These are phyloP conservation scores for Eilema caniola DNA, from an alignment of 2,888 invertebrate species.

Conservation along the genomic window DNA sequence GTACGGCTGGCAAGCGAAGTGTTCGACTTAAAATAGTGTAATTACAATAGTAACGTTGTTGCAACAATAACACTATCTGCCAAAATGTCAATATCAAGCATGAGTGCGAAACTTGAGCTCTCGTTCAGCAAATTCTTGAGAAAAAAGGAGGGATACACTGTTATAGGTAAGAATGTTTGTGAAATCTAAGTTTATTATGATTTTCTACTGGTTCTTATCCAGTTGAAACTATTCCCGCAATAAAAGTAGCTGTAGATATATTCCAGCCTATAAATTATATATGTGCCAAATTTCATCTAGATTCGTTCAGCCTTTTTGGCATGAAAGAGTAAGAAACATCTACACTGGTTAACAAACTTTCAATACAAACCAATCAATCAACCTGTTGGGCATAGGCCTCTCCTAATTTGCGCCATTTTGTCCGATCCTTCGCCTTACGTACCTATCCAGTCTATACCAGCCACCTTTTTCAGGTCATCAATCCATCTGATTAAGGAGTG, in stretches of 20 bases:
- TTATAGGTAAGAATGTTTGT: constrained; percentile 64
- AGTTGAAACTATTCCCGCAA: too few relatives aligned
- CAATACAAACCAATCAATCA: too few relatives aligned
- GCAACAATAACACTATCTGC: constrained; percentile 3
- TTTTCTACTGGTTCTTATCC: too few relatives aligned
- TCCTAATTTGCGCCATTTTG: too few relatives aligned
- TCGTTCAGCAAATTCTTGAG: constrained; percentile 66
- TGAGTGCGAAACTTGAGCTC: constrained; percentile 62
- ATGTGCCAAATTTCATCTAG: background rate
- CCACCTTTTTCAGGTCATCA: too few relatives aligned
- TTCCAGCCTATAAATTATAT: background rate
- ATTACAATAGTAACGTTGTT: background rate
- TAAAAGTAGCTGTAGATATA: background rate
- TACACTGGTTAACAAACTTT: background rate
- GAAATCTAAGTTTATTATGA: background rate
- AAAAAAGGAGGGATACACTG: constrained; percentile 71
- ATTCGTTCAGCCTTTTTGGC: background rate
- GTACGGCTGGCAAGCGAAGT: constrained; percentile 24
- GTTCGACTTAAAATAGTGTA: constrained; percentile 21
- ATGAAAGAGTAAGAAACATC: background rate
- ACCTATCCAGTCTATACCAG: too few relatives aligned
- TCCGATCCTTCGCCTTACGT: too few relatives aligned
- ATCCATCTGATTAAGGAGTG: too few relatives aligned
- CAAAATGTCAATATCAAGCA: constrained; percentile 52
- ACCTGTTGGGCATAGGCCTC: too few relatives aligned